Evolutionary conservation across 2,797 vertebrate genomes (phyloP).

Genomic region (Enteromius anoplus): DNA sequence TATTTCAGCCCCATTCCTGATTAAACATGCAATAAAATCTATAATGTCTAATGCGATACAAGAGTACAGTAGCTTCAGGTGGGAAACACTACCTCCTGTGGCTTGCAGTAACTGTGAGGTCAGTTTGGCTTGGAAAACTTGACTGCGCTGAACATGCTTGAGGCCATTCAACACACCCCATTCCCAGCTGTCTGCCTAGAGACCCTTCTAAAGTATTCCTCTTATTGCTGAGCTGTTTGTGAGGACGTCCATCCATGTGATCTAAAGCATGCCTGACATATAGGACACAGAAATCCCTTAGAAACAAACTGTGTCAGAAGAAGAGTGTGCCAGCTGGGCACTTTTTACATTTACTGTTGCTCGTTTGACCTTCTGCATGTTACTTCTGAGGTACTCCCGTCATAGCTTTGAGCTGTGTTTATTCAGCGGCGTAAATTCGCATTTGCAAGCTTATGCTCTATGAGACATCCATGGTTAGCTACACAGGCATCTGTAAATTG

Average conservation of each 20-base stretch:
- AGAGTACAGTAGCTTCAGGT: background rate
- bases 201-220: conserved; percentile 26
- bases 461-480: conserved; percentile 22
- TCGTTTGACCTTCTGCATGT: background rate
- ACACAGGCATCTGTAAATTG: conserved; percentile 39
- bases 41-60: background rate
- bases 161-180: conserved; percentile 2
- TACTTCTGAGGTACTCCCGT: conserved; percentile 1
- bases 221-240: conserved; percentile 37
- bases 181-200: conserved; percentile 37
- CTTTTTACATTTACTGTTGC: background rate
- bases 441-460: background rate
- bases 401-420: background rate
- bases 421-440: conserved; percentile 2
- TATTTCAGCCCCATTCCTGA: background rate
- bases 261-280: conserved; percentile 26
- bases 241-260: background rate
- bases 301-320: conserved; percentile 1
- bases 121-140: conserved; percentile 12
- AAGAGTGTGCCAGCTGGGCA: background rate
- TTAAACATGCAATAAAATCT: background rate
- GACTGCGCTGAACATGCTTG: conserved; percentile 10
- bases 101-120: background rate
- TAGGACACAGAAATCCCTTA: conserved; percentile 4
- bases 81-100: background rate